Base-by-base conservation (phyloP, 2,888 invertebrate species). In the Nebria salina region DNA sequence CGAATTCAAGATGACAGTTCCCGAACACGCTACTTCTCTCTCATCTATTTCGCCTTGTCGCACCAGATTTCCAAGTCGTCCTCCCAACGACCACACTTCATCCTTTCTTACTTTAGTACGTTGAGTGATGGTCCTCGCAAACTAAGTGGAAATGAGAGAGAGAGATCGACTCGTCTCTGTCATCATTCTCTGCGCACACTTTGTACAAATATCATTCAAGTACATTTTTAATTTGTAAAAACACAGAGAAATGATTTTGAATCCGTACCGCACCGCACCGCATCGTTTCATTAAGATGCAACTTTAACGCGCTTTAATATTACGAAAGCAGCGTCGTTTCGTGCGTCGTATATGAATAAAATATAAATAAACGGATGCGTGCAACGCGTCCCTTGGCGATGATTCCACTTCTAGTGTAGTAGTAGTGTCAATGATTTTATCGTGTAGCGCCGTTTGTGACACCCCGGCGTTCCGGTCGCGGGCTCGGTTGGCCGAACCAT, bases 331-430 rank as follows among this genome's bases (percentile, higher is more conserved):
- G 20, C 5, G 5, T 4, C 34, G 5, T 70, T 70, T 25, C 70
- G 20, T 70, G n/a, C 26, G 25, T 70, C 2, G 54, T 54, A 34
- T 54, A 54, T 54, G 70, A 70, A 70, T 70, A 70, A 70, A 70
- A 70, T 15, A 26, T 20, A 70, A 26, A 70, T 70, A 70, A 70
- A 70, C 15, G 70, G 70, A 20, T 68, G 68, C 25, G 70, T 25
- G 76, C 64, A 20, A 34, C 65, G 66, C 34, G 76, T 76, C 76
- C 76, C 76, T 77, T 43, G 64, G 26, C 77, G 77, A 72, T 77
- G 77, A 77, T 77, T 77, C 77, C 41, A 5, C 34, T 34, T 34
- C 34, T 34, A 34, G 20, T 20, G 20, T 20, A 20, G 20, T 20
- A 20, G 34, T 34, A 77, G 54, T 34, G 70, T 70, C 54, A 34